Conservation (phyloP, 2,888 invertebrate species). For the Agrotis segetum region DNA sequence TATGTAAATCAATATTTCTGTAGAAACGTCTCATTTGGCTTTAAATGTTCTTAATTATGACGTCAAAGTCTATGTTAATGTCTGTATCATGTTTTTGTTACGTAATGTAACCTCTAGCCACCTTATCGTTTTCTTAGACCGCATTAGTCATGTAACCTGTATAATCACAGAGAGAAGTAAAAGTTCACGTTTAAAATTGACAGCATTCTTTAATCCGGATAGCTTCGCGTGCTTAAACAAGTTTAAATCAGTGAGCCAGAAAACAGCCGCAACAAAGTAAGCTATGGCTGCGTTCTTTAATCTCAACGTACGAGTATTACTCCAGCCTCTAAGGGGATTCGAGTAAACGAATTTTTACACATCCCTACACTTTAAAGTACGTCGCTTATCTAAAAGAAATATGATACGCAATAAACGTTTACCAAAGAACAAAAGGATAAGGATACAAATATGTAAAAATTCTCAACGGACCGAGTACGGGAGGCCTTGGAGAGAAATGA, state of each 20-base stretch:
- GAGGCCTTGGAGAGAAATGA: slow-evolving; percentile 52
- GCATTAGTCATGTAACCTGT: slow-evolving; percentile 4
- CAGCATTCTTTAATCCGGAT: slow-evolving; percentile 5
- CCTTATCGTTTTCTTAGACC: slow-evolving; percentile 12
- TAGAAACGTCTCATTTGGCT: slow-evolving; percentile 20
- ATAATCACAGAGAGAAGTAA: background rate
- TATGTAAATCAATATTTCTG: slow-evolving; percentile 59
- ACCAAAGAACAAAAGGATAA: slow-evolving; percentile 44
- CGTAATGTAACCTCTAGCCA: slow-evolving; percentile 12
- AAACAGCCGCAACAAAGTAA: slow-evolving; percentile 28
- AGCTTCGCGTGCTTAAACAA: background rate
- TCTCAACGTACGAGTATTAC: slow-evolving; percentile 35
- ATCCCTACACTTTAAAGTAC: slow-evolving; percentile 49
- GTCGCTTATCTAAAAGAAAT: slow-evolving; percentile 58
- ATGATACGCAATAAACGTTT: slow-evolving; percentile 57
- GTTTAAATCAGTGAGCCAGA: slow-evolving; percentile 29
- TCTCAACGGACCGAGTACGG: slow-evolving; percentile 44
- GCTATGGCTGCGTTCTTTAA: slow-evolving; percentile 33
- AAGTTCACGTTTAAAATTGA: slow-evolving; percentile 1
- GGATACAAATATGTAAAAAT: slow-evolving; percentile 61
- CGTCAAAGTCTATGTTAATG: slow-evolving; percentile 17
- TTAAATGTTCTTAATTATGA: slow-evolving; percentile 26
- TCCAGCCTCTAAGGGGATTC: slow-evolving; percentile 23
- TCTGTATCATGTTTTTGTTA: slow-evolving; percentile 1
- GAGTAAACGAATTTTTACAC: slow-evolving; percentile 38